phyloP scores from a whole-genome alignment of 2,797 vertebrate species.

The Tapera naevia region DNA sequence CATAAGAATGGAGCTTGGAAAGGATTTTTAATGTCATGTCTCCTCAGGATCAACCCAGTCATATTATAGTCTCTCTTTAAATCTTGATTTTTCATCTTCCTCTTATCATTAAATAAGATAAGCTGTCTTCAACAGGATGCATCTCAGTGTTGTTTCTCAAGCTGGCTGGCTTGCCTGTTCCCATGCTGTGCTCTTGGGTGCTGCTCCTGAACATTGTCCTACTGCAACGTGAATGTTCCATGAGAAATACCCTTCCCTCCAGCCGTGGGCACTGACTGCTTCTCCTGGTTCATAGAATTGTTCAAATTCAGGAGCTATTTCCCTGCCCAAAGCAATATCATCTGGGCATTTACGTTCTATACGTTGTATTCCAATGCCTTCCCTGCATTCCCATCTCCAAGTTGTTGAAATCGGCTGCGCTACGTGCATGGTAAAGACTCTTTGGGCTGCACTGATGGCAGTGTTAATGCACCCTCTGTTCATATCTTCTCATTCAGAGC shows the following conservation, averaged over 20 bases:
- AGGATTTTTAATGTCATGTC: too few relatives aligned
- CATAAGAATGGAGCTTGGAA: too few relatives aligned
- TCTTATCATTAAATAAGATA: too few relatives aligned
- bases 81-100: too few relatives aligned
- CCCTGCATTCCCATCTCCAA: not conserved
- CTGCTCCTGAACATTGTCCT: too few relatives aligned
- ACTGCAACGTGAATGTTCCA: not conserved
- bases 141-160: too few relatives aligned
- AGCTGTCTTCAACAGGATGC: too few relatives aligned
- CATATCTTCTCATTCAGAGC: not conserved
- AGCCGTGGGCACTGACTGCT: not conserved
- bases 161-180: too few relatives aligned
- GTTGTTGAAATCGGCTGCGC: not conserved
- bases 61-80: too few relatives aligned
- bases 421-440: not conserved
- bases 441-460: rapidly evolving
- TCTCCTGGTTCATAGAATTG: not conserved
- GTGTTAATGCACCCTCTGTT: not conserved
- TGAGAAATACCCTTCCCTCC: not conserved
- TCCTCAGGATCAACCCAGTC: too few relatives aligned
- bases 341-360: not conserved
- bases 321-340: not conserved
- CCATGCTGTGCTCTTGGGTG: too few relatives aligned
- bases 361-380: not conserved
- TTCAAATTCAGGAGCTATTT: not conserved